These are phyloP conservation scores for Tamandua tetradactyla DNA, from an alignment of 2,797 vertebrate species.

Conservation along the genomic window DNA sequence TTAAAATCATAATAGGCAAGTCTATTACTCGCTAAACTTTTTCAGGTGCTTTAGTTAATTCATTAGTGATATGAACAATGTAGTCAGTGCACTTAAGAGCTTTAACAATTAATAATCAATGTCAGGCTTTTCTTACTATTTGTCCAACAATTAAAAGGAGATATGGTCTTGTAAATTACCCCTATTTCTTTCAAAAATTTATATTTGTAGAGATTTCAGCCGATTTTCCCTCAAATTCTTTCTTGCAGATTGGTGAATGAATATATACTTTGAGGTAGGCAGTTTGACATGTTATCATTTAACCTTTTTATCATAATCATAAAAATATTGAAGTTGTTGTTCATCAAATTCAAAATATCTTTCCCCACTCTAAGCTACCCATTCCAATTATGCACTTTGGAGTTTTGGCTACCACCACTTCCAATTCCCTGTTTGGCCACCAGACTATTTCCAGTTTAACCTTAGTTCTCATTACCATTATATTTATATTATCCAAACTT, in stretches of 20 bases:
- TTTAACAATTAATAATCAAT: constrained; percentile 14
- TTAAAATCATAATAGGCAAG: constrained; percentile 1
- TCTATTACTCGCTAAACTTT: constrained; percentile 19
- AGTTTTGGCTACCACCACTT: neutral
- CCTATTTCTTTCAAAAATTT: neutral
- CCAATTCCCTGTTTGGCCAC: neutral
- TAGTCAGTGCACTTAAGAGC: neutral
- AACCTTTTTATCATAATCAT: neutral
- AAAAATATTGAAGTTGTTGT: neutral
- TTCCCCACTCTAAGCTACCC: neutral
- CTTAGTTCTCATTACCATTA: neutral
- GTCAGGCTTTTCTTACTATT: neutral
- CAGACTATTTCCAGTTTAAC: constrained; percentile 16
- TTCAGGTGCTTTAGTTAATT: constrained; percentile 16
- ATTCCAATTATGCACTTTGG: neutral
- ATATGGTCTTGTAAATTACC: neutral
- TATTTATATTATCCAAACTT: neutral
- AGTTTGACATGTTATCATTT: neutral
- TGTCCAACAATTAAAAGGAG: constrained; percentile 8
- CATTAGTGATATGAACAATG: neutral
- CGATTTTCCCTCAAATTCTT: neutral
- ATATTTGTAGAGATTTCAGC: neutral
- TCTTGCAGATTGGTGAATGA: neutral
- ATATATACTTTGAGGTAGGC: neutral
- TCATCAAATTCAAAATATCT: neutral